phyloP scores from a whole-genome alignment of 2,888 invertebrate species.

The Lycaena phlaeas region DNA sequence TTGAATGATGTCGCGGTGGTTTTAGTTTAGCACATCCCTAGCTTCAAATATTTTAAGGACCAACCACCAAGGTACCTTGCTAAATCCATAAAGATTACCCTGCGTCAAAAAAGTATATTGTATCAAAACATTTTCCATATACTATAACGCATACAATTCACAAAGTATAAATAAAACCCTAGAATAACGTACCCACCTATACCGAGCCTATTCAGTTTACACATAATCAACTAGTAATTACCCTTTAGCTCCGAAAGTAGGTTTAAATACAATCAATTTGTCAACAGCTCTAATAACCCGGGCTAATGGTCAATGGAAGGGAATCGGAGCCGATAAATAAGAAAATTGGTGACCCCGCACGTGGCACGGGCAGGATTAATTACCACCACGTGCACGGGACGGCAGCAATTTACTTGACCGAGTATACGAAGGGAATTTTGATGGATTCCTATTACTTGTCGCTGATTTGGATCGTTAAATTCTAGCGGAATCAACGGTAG shows the following conservation, averaged over 20 bases:
- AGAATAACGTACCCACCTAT: too few species aligned
- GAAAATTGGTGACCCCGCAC: constrained; percentile 49
- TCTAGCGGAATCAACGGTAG: background rate
- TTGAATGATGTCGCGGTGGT: too few species aligned
- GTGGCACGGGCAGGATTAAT: constrained; percentile 46
- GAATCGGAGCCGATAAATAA: constrained; percentile 57
- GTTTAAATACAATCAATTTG: constrained; percentile 20
- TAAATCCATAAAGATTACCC: too few species aligned
- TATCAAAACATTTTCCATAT: too few species aligned
- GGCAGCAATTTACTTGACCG: constrained; percentile 28
- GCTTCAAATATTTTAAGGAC: too few species aligned
- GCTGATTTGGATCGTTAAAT: constrained; percentile 12
- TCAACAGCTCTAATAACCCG: constrained; percentile 19
- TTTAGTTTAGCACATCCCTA: too few species aligned
- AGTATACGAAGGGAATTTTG: constrained; percentile 26
- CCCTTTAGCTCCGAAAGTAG: constrained; percentile 1
- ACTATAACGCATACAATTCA: too few species aligned
- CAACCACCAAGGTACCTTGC: too few species aligned
- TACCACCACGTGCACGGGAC: constrained; percentile 27
- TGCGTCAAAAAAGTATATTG: too few species aligned
- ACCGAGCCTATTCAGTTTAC: too few species aligned
- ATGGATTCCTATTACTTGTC: constrained; percentile 21
- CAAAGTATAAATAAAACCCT: too few species aligned
- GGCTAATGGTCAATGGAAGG: constrained; percentile 37
- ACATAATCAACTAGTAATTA: constrained; percentile 7